Conservation (phyloP, 2,797 vertebrate species). For the Clarias platycephalus region DNA sequence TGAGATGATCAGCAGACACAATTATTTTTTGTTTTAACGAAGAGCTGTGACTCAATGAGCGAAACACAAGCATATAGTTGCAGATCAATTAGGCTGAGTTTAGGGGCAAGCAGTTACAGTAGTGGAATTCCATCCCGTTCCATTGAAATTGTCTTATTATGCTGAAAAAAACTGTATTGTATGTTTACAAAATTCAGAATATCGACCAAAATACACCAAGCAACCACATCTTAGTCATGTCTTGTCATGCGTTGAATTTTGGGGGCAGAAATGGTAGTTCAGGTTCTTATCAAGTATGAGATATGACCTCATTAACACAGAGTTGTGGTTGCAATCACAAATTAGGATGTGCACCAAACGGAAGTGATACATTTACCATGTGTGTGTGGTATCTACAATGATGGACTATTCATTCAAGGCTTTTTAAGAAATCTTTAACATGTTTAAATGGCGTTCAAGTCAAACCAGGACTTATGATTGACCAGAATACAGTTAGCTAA, state of each 20-base stretch:
- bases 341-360: not conserved
- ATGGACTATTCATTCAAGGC: not conserved
- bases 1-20: not conserved
- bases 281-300: not conserved
- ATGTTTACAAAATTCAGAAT: not conserved
- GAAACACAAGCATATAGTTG: not conserved
- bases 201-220: not conserved
- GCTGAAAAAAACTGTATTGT: not conserved
- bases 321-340: not conserved
- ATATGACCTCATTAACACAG: constrained; percentile 5
- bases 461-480: too few species aligned
- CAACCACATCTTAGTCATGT: too few species aligned
- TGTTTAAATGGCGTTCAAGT: too few species aligned
- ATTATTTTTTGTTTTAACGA: not conserved
- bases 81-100: not conserved
- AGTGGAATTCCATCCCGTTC: not conserved
- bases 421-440: not conserved
- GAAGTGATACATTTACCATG: not conserved
- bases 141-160: not conserved
- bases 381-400: not conserved
- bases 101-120: not conserved
- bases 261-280: not conserved
- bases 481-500: too few species aligned
- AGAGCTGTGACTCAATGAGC: not conserved
- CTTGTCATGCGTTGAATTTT: not conserved